Percentiles rank a stretch among this genome's conserved stretches.
Conservation (phyloP, 2,888 invertebrate genomes). For the Ormyrus pomaceus region DNA sequence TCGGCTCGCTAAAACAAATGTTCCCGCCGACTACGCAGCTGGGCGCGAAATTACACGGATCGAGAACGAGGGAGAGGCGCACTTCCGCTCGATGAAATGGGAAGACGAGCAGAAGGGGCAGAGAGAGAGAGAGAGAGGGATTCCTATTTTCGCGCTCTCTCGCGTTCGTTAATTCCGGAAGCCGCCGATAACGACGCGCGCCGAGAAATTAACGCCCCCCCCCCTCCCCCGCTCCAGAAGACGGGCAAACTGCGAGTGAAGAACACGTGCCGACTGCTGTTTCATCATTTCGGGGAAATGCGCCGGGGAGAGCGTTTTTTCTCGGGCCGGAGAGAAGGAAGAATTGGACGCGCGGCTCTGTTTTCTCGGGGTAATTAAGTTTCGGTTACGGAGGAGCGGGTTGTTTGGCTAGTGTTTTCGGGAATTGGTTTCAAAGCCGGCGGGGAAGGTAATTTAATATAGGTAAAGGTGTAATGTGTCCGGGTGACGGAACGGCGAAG, state of each 20-base stretch:
- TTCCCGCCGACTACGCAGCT: slow-evolving; percentile 41
- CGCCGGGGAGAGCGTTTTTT: not conserved
- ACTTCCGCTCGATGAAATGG: too few species aligned
- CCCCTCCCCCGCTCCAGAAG: slow-evolving; percentile 7
- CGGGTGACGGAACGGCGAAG: too few species aligned
- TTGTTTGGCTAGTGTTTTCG: too few species aligned
- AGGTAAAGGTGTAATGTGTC: too few species aligned
- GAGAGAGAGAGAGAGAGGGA: slow-evolving; percentile 12
- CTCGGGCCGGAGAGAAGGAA: too few species aligned
- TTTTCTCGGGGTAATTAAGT: too few species aligned
- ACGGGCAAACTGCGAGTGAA: not conserved
- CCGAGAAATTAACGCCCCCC: slow-evolving; percentile 30
- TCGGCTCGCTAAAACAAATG: slow-evolving; percentile 42
- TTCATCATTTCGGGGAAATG: slow-evolving; percentile 8
- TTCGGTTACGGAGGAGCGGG: too few species aligned
- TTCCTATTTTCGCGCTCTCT: slow-evolving; percentile 19
- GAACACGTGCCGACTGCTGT: not conserved
- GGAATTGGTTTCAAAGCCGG: too few species aligned
- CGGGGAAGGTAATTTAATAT: too few species aligned
- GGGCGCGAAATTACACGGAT: slow-evolving; percentile 32
- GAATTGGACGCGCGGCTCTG: too few species aligned
- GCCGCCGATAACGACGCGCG: slow-evolving; percentile 30
- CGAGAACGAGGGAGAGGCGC: too few species aligned
- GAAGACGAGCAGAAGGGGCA: not conserved
- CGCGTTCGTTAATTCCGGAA: slow-evolving; percentile 16